Conservation (phyloP, 2,888 invertebrate species). For the Suillia variegata region DNA sequence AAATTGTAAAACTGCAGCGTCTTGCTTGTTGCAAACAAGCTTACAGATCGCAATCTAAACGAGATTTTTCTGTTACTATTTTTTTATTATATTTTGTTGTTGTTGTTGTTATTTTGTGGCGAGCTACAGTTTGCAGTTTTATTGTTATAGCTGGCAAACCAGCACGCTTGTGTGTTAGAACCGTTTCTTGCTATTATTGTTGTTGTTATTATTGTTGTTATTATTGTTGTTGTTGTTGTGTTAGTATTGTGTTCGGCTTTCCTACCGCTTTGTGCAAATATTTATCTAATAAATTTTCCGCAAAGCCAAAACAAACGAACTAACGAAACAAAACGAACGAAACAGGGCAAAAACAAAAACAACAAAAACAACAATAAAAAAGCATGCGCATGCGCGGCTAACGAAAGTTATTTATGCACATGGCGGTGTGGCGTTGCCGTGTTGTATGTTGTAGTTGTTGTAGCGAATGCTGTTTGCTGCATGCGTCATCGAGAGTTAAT, state of each 20-base stretch:
- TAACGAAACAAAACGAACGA: too few relatives aligned
- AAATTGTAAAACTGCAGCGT: background rate
- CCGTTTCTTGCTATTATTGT: conserved; percentile 4
- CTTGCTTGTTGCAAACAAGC: background rate
- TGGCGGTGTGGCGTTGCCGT: too few relatives aligned
- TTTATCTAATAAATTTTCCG: background rate
- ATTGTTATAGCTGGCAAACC: conserved; percentile 5
- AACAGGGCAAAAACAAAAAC: too few relatives aligned
- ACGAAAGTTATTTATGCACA: conserved; percentile 56
- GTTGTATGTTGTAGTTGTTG: background rate
- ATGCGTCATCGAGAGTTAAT: conserved; percentile 52
- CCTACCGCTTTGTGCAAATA: background rate
- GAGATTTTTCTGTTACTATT: background rate
- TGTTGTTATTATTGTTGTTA: background rate
- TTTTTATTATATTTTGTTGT: background rate
- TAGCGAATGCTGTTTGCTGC: conserved; percentile 25
- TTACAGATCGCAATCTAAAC: background rate
- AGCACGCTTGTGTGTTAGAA: conserved; percentile 15
- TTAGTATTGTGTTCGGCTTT: too few relatives aligned
- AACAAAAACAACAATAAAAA: too few relatives aligned
- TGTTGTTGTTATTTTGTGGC: conserved; percentile 7
- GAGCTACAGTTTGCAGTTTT: background rate
- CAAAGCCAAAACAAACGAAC: too few relatives aligned
- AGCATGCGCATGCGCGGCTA: too few relatives aligned
- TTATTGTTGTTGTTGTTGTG: conserved; percentile 8